These are phyloP conservation scores for Zaprionus gabonicus DNA, from an alignment of 1,140 invertebrate species.

Conservation along the genomic window DNA sequence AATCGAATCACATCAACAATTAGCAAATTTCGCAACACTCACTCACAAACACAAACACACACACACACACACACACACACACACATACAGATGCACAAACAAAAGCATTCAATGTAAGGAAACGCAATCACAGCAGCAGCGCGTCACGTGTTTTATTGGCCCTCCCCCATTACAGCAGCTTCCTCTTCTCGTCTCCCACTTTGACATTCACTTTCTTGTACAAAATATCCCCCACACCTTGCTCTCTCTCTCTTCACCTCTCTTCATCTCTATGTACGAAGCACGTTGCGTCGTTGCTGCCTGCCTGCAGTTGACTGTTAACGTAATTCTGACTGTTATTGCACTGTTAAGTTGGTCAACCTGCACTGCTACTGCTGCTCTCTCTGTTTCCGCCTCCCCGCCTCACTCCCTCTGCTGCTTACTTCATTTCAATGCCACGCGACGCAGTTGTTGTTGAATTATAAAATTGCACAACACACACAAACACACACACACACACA, in stretches of 20 bases:
- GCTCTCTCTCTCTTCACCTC: background rate
- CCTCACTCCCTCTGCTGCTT: slow-evolving; percentile 4
- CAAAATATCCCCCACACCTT: background rate
- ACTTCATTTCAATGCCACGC: slow-evolving; percentile 30
- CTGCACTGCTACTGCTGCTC: slow-evolving; percentile 6
- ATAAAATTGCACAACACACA: slow-evolving; percentile 29
- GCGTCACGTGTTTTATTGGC: slow-evolving; percentile 40
- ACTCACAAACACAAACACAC: background rate
- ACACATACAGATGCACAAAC: background rate
- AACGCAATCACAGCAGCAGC: background rate
- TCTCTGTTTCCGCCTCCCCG: background rate
- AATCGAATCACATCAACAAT: background rate
- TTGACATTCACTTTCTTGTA: slow-evolving; percentile 6
- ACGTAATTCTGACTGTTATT: background rate
- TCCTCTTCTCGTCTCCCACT: slow-evolving; percentile 1
- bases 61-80: background rate
- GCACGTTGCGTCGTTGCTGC: background rate
- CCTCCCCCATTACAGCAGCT: slow-evolving; percentile 19
- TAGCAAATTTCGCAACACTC: background rate
- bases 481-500: background rate
- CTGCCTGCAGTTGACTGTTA: slow-evolving; percentile 6
- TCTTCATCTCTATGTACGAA: background rate
- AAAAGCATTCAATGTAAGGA: slow-evolving; percentile 1
- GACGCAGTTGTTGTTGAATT: slow-evolving; percentile 17
- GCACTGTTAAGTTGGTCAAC: background rate